Conservation (phyloP, 1,140 invertebrate species). For the Anastatus disparis region DNA sequence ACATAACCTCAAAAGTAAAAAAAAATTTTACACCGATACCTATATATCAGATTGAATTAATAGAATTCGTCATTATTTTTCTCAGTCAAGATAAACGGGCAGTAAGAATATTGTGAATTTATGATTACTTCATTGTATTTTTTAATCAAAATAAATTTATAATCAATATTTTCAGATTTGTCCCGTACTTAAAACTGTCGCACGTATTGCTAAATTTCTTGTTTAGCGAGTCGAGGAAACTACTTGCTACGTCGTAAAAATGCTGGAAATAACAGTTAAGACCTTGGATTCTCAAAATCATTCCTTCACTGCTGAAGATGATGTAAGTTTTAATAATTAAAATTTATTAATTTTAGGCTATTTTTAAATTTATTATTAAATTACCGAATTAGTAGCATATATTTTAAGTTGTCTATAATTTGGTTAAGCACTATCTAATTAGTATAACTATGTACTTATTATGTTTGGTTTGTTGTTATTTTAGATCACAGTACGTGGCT, state of each 20-base stretch:
- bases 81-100: conserved; percentile 5
- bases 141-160: background rate
- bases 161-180: background rate
- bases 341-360: no score
- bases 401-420: no score
- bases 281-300: conserved; percentile 94
- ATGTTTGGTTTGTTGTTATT: no score
- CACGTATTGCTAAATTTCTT: conserved; percentile 20
- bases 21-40: no score
- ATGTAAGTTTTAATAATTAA: conserved; percentile 73
- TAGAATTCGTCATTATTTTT: conserved; percentile 21
- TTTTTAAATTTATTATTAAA: no score
- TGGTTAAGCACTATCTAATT: no score
- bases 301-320: conserved; percentile 84
- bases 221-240: background rate
- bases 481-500: conserved; percentile 85
- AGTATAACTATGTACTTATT: no score
- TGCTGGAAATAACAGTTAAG: conserved; percentile 90
- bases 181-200: background rate
- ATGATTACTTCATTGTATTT: background rate
- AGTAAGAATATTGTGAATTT: background rate
- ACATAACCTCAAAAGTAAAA: conserved; percentile 26
- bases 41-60: no score
- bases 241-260: conserved; percentile 57
- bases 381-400: no score